A percentile compares a stretch with the other conserved stretches of the same genome.
Conservation (phyloP, 2,113 vertebrate species). For the Lethenteron reissneri region DNA sequence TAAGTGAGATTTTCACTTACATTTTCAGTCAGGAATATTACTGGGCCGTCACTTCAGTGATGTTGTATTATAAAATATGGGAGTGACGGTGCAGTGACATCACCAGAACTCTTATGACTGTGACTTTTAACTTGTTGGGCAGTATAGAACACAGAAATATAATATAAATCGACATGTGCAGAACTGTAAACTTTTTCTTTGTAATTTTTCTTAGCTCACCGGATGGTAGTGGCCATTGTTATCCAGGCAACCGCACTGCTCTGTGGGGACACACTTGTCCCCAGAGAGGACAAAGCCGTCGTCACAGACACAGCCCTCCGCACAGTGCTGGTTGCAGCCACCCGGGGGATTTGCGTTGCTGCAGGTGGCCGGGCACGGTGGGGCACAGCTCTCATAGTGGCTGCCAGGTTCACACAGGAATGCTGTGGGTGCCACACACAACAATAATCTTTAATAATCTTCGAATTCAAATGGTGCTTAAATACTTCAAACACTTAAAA, state of each 20-base stretch:
- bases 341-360: slow-evolving; percentile 1
- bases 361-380: slow-evolving; percentile 22
- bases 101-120: background rate
- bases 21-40: too few relatives aligned
- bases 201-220: slow-evolving; percentile 17
- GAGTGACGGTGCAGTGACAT: too few relatives aligned
- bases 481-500: too few relatives aligned
- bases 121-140: too few relatives aligned
- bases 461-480: too few relatives aligned
- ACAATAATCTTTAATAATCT: too few relatives aligned
- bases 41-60: too few relatives aligned
- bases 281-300: slow-evolving; percentile 23
- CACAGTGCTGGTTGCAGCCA: slow-evolving; percentile 16
- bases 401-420: slow-evolving; percentile 13
- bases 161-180: background rate
- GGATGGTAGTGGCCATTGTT: slow-evolving; percentile 28
- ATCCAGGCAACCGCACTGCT: slow-evolving; percentile 25
- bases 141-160: background rate
- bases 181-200: too few relatives aligned
- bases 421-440: too few relatives aligned
- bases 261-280: slow-evolving; percentile 19
- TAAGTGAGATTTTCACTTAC: too few relatives aligned
- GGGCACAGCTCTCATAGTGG: slow-evolving; percentile 19
- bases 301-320: slow-evolving; percentile 28
- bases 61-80: too few relatives aligned